Conservation (phyloP, 2,888 invertebrate genomes). For the Amphipyra tragopoginis region DNA sequence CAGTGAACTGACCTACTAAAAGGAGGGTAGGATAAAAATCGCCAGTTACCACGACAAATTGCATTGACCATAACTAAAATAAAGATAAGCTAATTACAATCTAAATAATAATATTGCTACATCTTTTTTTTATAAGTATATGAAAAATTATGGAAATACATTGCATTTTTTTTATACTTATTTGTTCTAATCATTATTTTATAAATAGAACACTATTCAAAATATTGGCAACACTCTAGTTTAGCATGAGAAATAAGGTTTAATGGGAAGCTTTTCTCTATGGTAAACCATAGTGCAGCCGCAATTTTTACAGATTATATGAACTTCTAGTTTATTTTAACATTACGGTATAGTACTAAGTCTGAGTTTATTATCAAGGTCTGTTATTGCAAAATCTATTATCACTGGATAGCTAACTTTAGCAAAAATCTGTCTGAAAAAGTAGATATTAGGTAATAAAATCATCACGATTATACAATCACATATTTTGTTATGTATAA, state of each 20-base stretch:
- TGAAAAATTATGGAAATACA: conserved; percentile 43
- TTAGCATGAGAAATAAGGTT: conserved; percentile 1
- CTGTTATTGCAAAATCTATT: conserved; percentile 15
- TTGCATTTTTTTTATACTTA: conserved; percentile 24
- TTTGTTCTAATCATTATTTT: conserved; percentile 31
- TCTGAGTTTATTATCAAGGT: conserved; percentile 19
- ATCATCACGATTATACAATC: conserved; percentile 54
- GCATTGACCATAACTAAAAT: conserved; percentile 49
- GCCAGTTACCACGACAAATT: conserved; percentile 35
- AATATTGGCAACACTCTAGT: conserved; percentile 27
- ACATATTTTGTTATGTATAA: conserved; percentile 52
- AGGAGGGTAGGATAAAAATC: conserved; percentile 6
- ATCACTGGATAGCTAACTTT: conserved; percentile 37
- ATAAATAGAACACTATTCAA: conserved; percentile 32
- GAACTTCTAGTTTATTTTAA: conserved; percentile 7
- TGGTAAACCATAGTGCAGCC: conserved; percentile 13
- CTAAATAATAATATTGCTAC: conserved; percentile 65
- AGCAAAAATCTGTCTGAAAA: conserved; percentile 35
- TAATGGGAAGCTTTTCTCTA: neutral
- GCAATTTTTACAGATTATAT: conserved; percentile 6
- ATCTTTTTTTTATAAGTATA: conserved; percentile 50
- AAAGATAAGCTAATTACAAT: conserved; percentile 57
- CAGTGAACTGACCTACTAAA: conserved; percentile 61
- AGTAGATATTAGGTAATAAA: conserved; percentile 50
- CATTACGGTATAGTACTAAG: conserved; percentile 20